phyloP scores from a whole-genome alignment of 2,888 invertebrate genomes.

The Anarsia innoxiella region DNA sequence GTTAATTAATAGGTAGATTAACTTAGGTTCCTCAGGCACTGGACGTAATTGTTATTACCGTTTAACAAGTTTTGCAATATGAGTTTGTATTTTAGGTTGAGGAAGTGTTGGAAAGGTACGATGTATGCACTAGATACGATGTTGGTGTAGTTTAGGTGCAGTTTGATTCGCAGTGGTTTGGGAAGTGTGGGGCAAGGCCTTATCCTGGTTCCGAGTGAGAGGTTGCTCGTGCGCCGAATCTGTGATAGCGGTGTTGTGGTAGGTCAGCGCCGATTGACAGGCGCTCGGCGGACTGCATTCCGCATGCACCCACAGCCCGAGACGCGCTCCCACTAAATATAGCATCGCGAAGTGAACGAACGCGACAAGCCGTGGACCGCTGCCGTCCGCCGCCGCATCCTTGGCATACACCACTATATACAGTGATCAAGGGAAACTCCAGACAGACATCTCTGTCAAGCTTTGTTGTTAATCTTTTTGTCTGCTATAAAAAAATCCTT shows the following conservation, averaged over 20 bases:
- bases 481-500: no score
- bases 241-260: slow-evolving; percentile 61
- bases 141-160: no score
- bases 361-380: slow-evolving; percentile 32
- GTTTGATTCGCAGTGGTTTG: no score
- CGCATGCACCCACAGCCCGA: slow-evolving; percentile 37
- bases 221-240: slow-evolving; percentile 55
- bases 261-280: slow-evolving; percentile 49
- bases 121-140: no score
- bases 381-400: slow-evolving; percentile 21
- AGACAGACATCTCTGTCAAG: slow-evolving; percentile 8
- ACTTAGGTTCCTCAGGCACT: no score
- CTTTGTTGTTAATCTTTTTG: slow-evolving; percentile 9
- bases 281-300: slow-evolving; percentile 49
- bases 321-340: slow-evolving; percentile 63
- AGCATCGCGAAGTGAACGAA: slow-evolving; percentile 66
- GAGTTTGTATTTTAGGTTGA: no score
- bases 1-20: no score
- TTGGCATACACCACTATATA: slow-evolving; percentile 3
- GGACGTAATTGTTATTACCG: no score
- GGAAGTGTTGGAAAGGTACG: no score
- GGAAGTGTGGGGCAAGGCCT: no score
- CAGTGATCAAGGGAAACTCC: slow-evolving; percentile 13
- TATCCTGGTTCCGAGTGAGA: no score
- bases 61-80: no score